Conservation (phyloP, 2,797 vertebrate species). For the Distichodus sexfasciatus region DNA sequence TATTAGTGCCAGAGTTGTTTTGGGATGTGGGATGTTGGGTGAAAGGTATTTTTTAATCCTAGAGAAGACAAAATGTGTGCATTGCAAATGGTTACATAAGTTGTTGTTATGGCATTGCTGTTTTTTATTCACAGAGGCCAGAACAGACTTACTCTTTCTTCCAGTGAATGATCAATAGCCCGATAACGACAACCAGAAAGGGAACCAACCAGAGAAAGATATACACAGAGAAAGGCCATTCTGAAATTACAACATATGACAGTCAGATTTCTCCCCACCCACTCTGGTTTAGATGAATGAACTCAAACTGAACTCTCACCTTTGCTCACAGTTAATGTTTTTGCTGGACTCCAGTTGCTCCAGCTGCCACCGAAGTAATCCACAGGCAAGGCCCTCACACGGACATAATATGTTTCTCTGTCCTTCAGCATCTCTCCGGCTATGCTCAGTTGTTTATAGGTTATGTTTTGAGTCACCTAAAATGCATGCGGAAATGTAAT, state of each 20-base stretch:
- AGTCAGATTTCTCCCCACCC: not conserved
- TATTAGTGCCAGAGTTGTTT: constrained; percentile 67
- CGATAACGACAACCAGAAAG: constrained; percentile 32
- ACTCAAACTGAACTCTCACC: constrained; percentile 29
- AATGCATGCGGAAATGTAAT: not conserved
- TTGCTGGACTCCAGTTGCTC: constrained; percentile 66
- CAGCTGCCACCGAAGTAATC: constrained; percentile 51
- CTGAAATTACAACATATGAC: not conserved
- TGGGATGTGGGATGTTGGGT: constrained; percentile 73
- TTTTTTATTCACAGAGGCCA: not conserved
- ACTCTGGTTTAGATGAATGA: not conserved
- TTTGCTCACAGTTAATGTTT: constrained; percentile 48
- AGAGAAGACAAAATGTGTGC: constrained; percentile 4
- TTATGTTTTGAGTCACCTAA: rapidly evolving
- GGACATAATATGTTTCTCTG: constrained; percentile 37
- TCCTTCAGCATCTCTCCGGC: not conserved
- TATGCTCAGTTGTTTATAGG: not conserved
- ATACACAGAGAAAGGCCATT: not conserved
- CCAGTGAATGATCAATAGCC: constrained; percentile 33
- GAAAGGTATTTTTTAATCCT: constrained; percentile 66
- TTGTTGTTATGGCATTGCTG: not conserved
- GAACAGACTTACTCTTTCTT: constrained; percentile 58
- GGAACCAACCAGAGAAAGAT: not conserved
- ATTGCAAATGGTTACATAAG: not conserved
- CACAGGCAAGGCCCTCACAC: constrained; percentile 50